phyloP scores from a whole-genome alignment of 53 echinoderm and acorn worm species.

The Pentamera pediparva region DNA sequence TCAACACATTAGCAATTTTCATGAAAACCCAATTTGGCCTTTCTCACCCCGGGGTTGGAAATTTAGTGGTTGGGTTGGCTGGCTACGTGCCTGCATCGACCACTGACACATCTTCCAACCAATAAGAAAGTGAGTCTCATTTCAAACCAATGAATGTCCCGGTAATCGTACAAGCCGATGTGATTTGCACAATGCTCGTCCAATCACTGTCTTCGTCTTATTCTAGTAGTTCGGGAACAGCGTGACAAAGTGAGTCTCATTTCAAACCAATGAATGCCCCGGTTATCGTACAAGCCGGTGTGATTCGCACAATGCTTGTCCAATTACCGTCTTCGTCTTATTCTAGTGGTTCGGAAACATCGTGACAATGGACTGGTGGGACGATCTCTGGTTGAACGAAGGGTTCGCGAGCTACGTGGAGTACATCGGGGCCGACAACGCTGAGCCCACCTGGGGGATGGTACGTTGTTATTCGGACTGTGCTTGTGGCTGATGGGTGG shows the following conservation, averaged over 20 bases:
- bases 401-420: conserved; percentile 71
- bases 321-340: neutral
- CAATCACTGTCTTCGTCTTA: neutral
- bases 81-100: too few species aligned
- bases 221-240: conserved; percentile 40
- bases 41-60: too few species aligned
- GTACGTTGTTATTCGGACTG: conserved; percentile 20
- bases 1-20: too few species aligned
- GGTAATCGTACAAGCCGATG: too few species aligned
- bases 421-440: conserved; percentile 47
- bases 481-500: neutral
- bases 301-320: too few species aligned
- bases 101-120: too few species aligned
- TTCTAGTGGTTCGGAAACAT: conserved; percentile 69
- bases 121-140: neutral
- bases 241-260: neutral
- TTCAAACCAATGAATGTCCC: too few species aligned
- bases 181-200: too few species aligned
- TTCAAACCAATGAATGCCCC: too few species aligned
- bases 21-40: too few species aligned
- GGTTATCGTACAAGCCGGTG: too few species aligned
- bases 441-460: conserved; percentile 69
- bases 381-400: conserved; percentile 74
- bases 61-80: too few species aligned
- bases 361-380: conserved; percentile 66